phyloP scores from a whole-genome alignment of 2,113 vertebrate genomes.

The Saccopteryx leptura region DNA sequence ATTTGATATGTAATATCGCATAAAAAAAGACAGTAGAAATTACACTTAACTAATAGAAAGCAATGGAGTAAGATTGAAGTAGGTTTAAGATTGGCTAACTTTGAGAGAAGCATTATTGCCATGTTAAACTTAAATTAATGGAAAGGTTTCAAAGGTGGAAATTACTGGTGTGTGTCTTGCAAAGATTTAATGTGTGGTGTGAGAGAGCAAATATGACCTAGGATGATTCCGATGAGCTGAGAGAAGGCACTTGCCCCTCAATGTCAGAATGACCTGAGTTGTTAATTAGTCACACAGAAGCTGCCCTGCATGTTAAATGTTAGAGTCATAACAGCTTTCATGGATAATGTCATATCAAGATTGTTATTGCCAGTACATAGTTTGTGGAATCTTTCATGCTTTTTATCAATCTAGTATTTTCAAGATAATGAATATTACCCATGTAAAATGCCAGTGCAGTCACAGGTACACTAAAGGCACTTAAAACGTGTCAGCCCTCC shows the following conservation, averaged over 20 bases:
- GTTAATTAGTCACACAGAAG: slow-evolving; percentile 70
- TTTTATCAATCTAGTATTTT: slow-evolving; percentile 65
- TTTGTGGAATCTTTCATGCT: slow-evolving; percentile 65
- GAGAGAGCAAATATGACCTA: slow-evolving; percentile 40
- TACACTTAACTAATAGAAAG: not conserved
- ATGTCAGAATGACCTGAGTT: slow-evolving; percentile 65
- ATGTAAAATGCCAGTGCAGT: not conserved
- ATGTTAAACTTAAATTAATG: slow-evolving; percentile 50
- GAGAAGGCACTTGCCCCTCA: not conserved
- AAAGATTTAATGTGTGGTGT: slow-evolving; percentile 65
- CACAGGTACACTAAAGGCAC: not conserved
- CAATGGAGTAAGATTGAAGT: not conserved
- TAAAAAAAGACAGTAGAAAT: slow-evolving; percentile 40
- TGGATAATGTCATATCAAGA: slow-evolving; percentile 66
- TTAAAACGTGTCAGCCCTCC: slow-evolving; percentile 27
- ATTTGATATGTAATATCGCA: slow-evolving; percentile 47
- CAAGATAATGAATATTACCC: slow-evolving; percentile 13
- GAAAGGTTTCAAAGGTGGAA: slow-evolving; percentile 40
- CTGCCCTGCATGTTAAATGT: slow-evolving; percentile 70
- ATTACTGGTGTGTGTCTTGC: not conserved
- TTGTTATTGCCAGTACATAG: slow-evolving; percentile 63
- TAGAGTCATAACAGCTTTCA: slow-evolving; percentile 61
- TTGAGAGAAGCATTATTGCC: slow-evolving; percentile 36
- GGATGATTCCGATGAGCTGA: slow-evolving; percentile 5
- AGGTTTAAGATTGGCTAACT: slow-evolving; percentile 12